These are phyloP conservation scores for Margaritifera margaritifera DNA, from an alignment of 2,888 invertebrate genomes.

Conservation along the genomic window DNA sequence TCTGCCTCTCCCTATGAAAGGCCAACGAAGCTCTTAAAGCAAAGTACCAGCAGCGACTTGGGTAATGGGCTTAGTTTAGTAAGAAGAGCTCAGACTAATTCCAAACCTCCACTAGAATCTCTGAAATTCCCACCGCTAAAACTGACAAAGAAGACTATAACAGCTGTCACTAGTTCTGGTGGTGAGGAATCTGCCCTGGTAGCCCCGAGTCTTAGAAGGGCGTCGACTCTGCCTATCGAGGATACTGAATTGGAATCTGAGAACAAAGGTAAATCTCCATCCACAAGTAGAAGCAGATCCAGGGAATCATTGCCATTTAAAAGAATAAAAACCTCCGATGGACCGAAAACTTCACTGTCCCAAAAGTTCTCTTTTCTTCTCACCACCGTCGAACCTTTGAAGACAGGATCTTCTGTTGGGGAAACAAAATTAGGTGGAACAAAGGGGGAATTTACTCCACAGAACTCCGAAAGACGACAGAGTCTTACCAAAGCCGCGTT, in stretches of 20 bases:
- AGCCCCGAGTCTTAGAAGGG: slow-evolving; percentile 24
- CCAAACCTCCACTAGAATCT: slow-evolving; percentile 12
- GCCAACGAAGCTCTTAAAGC: slow-evolving; percentile 44
- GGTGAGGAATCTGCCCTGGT: slow-evolving; percentile 1
- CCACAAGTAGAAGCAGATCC: background rate
- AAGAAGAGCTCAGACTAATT: slow-evolving; percentile 6
- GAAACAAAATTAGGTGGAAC: slow-evolving; percentile 21
- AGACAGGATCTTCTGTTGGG: slow-evolving; percentile 33
- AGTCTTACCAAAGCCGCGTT: too few species aligned
- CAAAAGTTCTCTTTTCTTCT: slow-evolving; percentile 27
- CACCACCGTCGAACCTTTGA: slow-evolving; percentile 19
- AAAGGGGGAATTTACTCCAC: slow-evolving; percentile 1
- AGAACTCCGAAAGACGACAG: too few species aligned
- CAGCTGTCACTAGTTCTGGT: background rate
- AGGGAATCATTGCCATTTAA: background rate
- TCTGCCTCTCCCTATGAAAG: slow-evolving; percentile 35
- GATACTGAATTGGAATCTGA: slow-evolving; percentile 6
- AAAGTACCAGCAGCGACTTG: slow-evolving; percentile 36
- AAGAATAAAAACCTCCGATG: slow-evolving; percentile 2
- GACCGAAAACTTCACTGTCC: slow-evolving; percentile 16
- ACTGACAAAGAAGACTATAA: slow-evolving; percentile 7
- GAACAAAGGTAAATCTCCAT: slow-evolving; percentile 2
- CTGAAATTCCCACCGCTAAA: slow-evolving; percentile 17
- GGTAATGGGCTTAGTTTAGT: slow-evolving; percentile 16
- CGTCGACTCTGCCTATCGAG: slow-evolving; percentile 29